Base-by-base conservation (phyloP, 2,797 vertebrate genomes). In the Lacerta bilineata region DNA sequence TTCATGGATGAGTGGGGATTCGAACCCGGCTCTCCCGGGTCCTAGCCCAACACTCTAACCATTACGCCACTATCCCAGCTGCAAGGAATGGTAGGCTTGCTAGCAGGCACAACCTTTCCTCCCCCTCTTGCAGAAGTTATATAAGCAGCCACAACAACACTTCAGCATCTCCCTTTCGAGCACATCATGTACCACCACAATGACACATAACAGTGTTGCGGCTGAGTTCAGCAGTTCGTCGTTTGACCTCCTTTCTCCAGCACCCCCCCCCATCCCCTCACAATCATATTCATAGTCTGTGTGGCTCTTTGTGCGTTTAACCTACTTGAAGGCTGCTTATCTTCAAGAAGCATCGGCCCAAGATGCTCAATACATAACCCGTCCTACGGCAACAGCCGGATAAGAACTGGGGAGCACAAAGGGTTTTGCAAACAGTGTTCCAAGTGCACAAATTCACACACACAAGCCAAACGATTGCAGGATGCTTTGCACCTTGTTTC, bases 341-440 rank as follows among this genome's bases (percentile, higher is more conserved):
- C 91, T 90, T 79, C 86, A 69, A 17, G 91, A 93, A 88, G 36
- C 84, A 91, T 91, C 85, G 82, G 6, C 55, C 89, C 90, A 86
- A 91, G 83, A 87, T 91, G 90, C 86, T 93, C 0, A 0, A 27
- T 86, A 76, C 46, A 1, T 27, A 39, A 85, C 84, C 83, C 90
- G 13, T 75, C 80, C 84, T 87, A 27, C 83, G 78, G 50, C 80
- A 91, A 46, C 0, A 55, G 13, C 0, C 1, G 39, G 8, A 29
- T 46, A 33, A 41, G 55, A 39, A 27, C 27, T 2, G 8, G 0
- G 5, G 23, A 23, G n/a, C 2, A 1, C 13, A 0, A 13, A 18
- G 20, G n/a, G 0, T 15, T 55, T 55, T 55, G 13, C 50, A 15
- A 55, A 55, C 4, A 55, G 13, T 15, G 15, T 55, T 4, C 50